phyloP scores from a whole-genome alignment of 2,797 vertebrate species.

The Poeciliopsis infans region DNA sequence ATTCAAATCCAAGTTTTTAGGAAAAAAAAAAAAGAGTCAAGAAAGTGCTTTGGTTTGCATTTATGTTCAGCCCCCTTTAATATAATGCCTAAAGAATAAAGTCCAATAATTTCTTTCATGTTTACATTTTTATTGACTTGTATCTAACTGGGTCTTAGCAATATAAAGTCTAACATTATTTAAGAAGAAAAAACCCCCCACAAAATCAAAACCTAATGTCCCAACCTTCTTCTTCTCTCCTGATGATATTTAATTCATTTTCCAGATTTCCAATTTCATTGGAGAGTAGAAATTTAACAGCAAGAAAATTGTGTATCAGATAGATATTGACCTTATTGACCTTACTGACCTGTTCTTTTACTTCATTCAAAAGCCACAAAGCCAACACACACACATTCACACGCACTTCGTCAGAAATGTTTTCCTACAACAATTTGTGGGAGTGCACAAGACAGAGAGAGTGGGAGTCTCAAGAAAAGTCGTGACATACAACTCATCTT shows the following conservation, averaged over 20 bases:
- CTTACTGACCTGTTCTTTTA: background rate
- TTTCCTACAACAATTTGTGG: slow-evolving; percentile 2
- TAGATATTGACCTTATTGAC: background rate
- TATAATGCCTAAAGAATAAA: background rate
- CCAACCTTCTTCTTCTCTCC: background rate
- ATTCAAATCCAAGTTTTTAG: background rate
- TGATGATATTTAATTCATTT: background rate
- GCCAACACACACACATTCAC: background rate
- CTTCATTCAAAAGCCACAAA: slow-evolving; percentile 5
- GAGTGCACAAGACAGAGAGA: slow-evolving; percentile 14
- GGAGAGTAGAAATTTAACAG: background rate
- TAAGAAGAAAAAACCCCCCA: background rate
- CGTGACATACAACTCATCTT: slow-evolving; percentile 34
- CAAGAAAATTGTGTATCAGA: background rate
- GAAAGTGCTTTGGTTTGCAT: background rate
- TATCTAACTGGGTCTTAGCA: background rate
- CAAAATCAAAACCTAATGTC: background rate
- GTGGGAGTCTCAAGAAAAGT: slow-evolving; percentile 55
- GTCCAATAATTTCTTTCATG: background rate
- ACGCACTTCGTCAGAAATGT: slow-evolving; percentile 19
- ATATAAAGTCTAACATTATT: background rate
- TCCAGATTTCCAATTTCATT: background rate
- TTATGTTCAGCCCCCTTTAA: background rate
- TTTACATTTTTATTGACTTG: background rate
- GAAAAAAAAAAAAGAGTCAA: background rate